phyloP scores from a whole-genome alignment of 2,797 vertebrate species.

The Acanthurus tractus region DNA sequence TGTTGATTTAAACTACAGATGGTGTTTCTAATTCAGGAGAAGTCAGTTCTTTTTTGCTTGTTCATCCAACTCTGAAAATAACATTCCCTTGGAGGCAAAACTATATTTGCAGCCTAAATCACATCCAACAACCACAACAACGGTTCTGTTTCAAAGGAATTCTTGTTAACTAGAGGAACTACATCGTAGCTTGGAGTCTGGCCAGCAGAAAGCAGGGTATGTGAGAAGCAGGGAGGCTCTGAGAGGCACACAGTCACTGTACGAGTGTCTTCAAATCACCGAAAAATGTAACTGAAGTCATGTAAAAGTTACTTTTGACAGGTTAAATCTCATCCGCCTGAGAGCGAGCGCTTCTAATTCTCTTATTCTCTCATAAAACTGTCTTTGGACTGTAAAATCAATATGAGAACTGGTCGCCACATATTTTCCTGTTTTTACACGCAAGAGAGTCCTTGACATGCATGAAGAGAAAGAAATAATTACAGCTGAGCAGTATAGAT shows the following conservation, averaged over 20 bases:
- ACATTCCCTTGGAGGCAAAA: slow-evolving; percentile 19
- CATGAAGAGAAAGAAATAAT: neutral
- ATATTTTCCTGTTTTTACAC: neutral
- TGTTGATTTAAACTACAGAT: slow-evolving; percentile 19
- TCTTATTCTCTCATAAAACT: slow-evolving; percentile 9
- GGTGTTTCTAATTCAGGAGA: slow-evolving; percentile 23
- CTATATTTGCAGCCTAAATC: slow-evolving; percentile 39
- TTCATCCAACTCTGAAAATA: slow-evolving; percentile 48
- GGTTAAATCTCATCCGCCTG: slow-evolving; percentile 9
- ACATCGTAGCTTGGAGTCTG: slow-evolving; percentile 8
- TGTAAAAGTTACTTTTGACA: slow-evolving; percentile 16
- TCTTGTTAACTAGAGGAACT: slow-evolving; percentile 36
- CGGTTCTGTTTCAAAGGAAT: slow-evolving; percentile 39
- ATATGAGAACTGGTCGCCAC: neutral
- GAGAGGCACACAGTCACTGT: neutral
- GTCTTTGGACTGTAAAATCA: slow-evolving; percentile 4
- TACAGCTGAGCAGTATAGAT: neutral
- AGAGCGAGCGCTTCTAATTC: neutral
- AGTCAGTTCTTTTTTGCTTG: slow-evolving; percentile 24
- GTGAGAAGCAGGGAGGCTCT: neutral
- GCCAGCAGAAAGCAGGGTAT: slow-evolving; percentile 26
- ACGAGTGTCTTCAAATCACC: slow-evolving; percentile 17
- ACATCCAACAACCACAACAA: slow-evolving; percentile 40
- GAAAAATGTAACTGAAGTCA: slow-evolving; percentile 25
- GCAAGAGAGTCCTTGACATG: neutral